phyloP scores from a whole-genome alignment of 2,797 vertebrate species.

The Gymnothorax javanicus region DNA sequence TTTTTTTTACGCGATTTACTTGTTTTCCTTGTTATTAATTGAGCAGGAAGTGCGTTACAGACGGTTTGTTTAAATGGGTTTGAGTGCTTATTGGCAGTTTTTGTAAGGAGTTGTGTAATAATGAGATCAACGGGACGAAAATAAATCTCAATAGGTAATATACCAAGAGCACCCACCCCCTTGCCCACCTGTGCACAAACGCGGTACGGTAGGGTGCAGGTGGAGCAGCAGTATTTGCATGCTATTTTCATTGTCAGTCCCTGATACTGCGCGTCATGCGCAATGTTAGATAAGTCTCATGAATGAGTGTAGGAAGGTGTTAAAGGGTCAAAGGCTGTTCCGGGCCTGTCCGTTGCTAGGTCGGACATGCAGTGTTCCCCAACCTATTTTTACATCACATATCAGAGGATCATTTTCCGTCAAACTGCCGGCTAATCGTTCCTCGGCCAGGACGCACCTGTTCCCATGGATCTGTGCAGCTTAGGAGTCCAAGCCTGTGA shows the following conservation, averaged over 20 bases:
- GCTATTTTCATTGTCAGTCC: neutral
- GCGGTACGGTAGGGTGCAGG: neutral
- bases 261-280: conserved; percentile 3
- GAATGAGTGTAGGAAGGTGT: conserved; percentile 48
- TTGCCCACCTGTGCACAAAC: neutral
- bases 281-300: conserved; percentile 41
- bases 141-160: neutral
- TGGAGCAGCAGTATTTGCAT: conserved; percentile 3
- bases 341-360: conserved; percentile 55
- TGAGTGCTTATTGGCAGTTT: neutral
- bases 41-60: neutral
- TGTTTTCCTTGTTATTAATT: neutral
- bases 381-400: conserved; percentile 80
- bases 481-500: conserved; percentile 36
- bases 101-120: neutral
- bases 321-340: conserved; percentile 60
- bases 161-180: neutral
- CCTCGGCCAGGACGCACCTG: conserved; percentile 67
- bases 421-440: conserved; percentile 54
- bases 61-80: neutral
- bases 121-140: neutral
- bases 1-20: neutral
- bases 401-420: conserved; percentile 70
- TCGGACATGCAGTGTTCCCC: conserved; percentile 52
- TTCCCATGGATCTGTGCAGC: conserved; percentile 60